Evolutionary conservation across 2,888 invertebrate species (phyloP).

Genomic region (Agonopterix subpropinquella): DNA sequence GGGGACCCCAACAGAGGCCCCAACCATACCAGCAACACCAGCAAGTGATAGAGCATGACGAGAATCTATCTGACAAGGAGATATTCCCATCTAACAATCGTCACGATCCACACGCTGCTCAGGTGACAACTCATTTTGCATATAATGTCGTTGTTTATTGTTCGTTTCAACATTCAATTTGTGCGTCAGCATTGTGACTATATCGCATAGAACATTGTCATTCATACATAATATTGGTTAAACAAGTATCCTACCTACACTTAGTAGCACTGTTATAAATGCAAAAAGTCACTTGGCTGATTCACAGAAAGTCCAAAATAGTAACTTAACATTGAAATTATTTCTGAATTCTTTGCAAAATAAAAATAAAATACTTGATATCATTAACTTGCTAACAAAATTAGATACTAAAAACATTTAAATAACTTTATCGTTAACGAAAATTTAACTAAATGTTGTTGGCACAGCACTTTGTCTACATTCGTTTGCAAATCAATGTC

Average conservation of each 20-base stretch:
- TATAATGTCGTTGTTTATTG: too few species aligned
- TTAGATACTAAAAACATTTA: conserved; percentile 6
- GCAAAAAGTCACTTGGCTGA: too few species aligned
- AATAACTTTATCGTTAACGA: conserved; percentile 12
- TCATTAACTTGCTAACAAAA: conserved; percentile 12
- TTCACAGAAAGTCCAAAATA: too few species aligned
- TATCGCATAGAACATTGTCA: too few species aligned
- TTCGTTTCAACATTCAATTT: too few species aligned
- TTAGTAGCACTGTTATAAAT: too few species aligned
- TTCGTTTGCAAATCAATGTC: conserved; percentile 71
- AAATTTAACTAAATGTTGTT: conserved; percentile 38
- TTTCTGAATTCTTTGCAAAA: neutral
- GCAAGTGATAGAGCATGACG: conserved; percentile 87
- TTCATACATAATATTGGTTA: too few species aligned
- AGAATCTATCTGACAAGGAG: conserved; percentile 91
- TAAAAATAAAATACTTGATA: neutral
- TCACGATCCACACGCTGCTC: conserved; percentile 74
- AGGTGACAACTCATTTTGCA: conserved; percentile 64
- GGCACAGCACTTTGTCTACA: conserved; percentile 63
- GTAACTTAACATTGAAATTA: too few species aligned
- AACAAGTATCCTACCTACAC: too few species aligned
- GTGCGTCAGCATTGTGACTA: too few species aligned
- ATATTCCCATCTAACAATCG: conserved; percentile 80
- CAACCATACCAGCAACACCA: conserved; percentile 73
- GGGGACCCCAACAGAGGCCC: conserved; percentile 60